Evolutionary conservation across 1,140 invertebrate genomes (phyloP).

Genomic region (Varroa destructor): DNA sequence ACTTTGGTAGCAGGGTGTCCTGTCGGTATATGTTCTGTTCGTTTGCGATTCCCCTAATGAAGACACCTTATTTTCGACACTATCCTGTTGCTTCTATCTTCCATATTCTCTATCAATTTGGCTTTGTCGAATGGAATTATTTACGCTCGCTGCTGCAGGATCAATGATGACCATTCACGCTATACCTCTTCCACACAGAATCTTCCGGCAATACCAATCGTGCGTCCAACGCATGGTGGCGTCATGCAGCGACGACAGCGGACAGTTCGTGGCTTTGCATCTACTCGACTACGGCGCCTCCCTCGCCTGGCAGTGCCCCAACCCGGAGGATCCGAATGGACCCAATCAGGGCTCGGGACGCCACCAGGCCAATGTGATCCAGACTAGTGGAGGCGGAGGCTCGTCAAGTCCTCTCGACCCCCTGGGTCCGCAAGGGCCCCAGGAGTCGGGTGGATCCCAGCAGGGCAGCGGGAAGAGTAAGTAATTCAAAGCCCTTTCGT

Average conservation of each 20-base stretch:
- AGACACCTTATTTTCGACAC: too few species aligned
- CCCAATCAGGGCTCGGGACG: slow-evolving; percentile 8
- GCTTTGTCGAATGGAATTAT: too few species aligned
- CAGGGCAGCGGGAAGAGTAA: slow-evolving; percentile 26
- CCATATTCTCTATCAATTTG: too few species aligned
- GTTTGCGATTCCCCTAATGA: too few species aligned
- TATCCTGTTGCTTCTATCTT: too few species aligned
- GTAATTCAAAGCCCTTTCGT: too few species aligned
- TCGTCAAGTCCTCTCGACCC: not conserved
- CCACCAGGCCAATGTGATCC: slow-evolving; percentile 18
- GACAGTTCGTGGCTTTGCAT: slow-evolving; percentile 18
- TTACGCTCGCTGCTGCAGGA: too few species aligned
- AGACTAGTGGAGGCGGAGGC: too few species aligned
- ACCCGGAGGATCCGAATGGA: slow-evolving; percentile 5
- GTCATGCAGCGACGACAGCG: slow-evolving; percentile 24
- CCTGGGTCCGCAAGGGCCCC: slow-evolving; percentile 4
- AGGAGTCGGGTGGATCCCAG: slow-evolving; percentile 8
- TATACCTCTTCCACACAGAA: not conserved
- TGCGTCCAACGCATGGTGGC: slow-evolving; percentile 16
- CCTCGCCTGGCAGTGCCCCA: slow-evolving; percentile 18
- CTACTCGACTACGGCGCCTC: slow-evolving; percentile 20
- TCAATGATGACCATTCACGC: too few species aligned
- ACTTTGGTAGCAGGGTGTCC: too few species aligned
- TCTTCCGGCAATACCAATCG: not conserved
- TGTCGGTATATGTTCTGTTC: too few species aligned